A percentile compares a stretch with the other conserved stretches of the same genome.
Evolutionary conservation across 2,797 vertebrate genomes (phyloP).

Genomic region (Allobates femoralis): DNA sequence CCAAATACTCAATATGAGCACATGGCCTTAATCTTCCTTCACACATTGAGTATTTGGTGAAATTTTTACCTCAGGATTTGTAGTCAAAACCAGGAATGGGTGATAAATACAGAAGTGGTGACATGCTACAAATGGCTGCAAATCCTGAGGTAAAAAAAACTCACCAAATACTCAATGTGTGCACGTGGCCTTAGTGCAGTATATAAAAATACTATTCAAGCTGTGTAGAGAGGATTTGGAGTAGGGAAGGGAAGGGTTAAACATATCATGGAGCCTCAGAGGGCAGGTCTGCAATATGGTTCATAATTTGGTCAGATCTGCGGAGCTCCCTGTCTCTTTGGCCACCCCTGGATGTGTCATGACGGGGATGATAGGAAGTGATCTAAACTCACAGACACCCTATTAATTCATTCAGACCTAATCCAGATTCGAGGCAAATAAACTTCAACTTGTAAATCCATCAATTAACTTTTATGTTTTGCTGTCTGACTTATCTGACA

Average conservation of each 20-base stretch:
- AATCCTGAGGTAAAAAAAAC: too few species aligned
- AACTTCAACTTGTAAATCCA: slow-evolving; percentile 61
- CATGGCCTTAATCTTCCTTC: too few species aligned
- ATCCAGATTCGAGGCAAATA: slow-evolving; percentile 62
- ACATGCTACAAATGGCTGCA: too few species aligned
- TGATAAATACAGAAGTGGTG: too few species aligned
- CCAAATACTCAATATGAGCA: too few species aligned
- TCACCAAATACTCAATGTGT: not conserved
- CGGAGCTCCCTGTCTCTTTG: not conserved
- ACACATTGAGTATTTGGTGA: too few species aligned
- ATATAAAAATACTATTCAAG: not conserved
- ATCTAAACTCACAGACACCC: slow-evolving; percentile 59
- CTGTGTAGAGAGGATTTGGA: not conserved
- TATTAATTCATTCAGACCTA: slow-evolving; percentile 61
- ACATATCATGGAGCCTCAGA: not conserved
- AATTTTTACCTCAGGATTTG: too few species aligned
- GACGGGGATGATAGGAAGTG: slow-evolving; percentile 53
- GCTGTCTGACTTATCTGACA: slow-evolving; percentile 54
- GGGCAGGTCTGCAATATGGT: not conserved
- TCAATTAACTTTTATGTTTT: slow-evolving; percentile 63
- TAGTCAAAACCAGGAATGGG: too few species aligned
- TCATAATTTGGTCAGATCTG: not conserved
- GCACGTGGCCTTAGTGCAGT: not conserved
- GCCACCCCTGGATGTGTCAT: slow-evolving; percentile 51
- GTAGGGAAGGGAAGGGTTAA: slow-evolving; percentile 2